Conservation (phyloP, 2,888 invertebrate species). For the Parnassius smintheus region DNA sequence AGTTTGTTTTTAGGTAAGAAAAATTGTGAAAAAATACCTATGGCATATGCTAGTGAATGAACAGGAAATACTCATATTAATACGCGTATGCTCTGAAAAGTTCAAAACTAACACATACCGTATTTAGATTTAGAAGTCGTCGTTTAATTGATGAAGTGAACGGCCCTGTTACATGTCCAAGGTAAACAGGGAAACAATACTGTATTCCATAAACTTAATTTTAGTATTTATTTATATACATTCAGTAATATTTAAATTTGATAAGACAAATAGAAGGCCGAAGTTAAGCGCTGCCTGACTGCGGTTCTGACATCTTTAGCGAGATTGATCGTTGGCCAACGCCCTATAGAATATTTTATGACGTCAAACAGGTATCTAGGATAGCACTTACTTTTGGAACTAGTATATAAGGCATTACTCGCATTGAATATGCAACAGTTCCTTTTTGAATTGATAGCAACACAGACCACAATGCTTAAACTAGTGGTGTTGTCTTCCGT, state of each 20-base stretch:
- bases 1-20: too few relatives aligned
- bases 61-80: too few relatives aligned
- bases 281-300: conserved; percentile 29
- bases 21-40: too few relatives aligned
- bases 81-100: too few relatives aligned
- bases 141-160: conserved; percentile 41
- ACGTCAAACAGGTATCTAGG: too few relatives aligned
- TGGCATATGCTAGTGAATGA: too few relatives aligned
- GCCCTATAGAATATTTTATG: conserved; percentile 36
- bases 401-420: conserved; percentile 60
- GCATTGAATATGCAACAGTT: conserved; percentile 59
- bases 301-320: conserved; percentile 33
- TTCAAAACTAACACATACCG: too few relatives aligned
- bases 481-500: conserved; percentile 82
- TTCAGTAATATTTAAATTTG: conserved; percentile 16
- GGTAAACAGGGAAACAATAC: conserved; percentile 58
- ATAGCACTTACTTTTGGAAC: conserved; percentile 57
- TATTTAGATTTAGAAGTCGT: not conserved
- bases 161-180: conserved; percentile 68
- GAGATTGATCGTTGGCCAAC: conserved; percentile 35
- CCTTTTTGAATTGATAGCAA: conserved; percentile 52
- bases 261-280: not conserved
- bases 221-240: conserved; percentile 5
- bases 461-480: conserved; percentile 75
- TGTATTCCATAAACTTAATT: not conserved